Base-by-base conservation (phyloP, 2,113 vertebrate species). In the Amazona guildingii region DNA sequence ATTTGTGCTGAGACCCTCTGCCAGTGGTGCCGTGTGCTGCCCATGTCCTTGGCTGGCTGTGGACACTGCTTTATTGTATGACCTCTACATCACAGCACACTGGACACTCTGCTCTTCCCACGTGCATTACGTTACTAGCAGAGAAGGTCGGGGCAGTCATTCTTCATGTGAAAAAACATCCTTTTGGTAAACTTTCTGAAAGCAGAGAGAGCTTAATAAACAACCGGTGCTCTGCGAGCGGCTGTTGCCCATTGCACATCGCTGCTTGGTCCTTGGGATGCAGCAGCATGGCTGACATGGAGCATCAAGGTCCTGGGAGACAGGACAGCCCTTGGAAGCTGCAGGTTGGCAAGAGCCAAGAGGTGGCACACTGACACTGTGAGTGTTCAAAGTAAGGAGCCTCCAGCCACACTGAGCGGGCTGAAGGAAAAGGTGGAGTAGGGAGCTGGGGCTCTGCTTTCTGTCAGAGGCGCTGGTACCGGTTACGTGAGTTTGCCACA, bases 151-250 rank as follows among this genome's bases (percentile, higher is more conserved):
- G 91, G 63, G 4, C 87, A 70, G 37, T 72, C 76, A 57, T 74
- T 81, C 95, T 29, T 87, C 52, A 20, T 57, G 76, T 57, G 70
- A 78, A 94, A 73, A 73, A 84, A 27, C 70, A 72, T 78, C 85
- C 61, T 55, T 92, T 91, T 95, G 94, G 72, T 94, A 86, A 91
- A 76, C 89, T 88, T 86, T 95, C 90, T 92, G 83, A 87, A 78
- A 81, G 46, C 12, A 44, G 29, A 81, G 43, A 20, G 54, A 89
- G 49, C 92, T 96, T 74, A 76, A 51, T 90, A 92, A 91, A 69
- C 48, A 90, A 23, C 57, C 14, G 13, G 39, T 48, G n/a, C 55
- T 84, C 13, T 37, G 55, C 0, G 0, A 37, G 57, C 0, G 27
- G 19, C 21, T 39, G 35, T 7, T 70, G 79, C 6, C 2, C 17